Percentiles rank a stretch among this genome's conserved stretches.
Evolutionary conservation across 1,140 invertebrate species (phyloP).

Genomic region (Drosophila sproati): DNA sequence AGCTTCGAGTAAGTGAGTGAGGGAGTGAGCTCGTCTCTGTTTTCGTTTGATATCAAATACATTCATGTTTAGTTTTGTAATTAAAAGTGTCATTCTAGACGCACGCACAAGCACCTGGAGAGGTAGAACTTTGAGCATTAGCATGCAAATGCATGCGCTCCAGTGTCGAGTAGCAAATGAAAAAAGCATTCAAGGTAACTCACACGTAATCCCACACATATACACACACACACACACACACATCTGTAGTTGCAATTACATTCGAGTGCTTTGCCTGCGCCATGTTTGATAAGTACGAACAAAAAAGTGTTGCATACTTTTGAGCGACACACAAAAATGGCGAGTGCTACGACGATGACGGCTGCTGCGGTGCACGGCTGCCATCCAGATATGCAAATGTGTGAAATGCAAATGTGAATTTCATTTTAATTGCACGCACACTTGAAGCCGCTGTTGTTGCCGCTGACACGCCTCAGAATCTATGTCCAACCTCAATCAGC

Average conservation of each 20-base stretch:
- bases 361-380: conserved; percentile 37
- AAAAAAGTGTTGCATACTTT: conserved; percentile 77
- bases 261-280: conserved; percentile 51
- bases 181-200: conserved; percentile 60
- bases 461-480: conserved; percentile 17
- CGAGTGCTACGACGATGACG: conserved; percentile 15
- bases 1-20: neutral
- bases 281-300: conserved; percentile 62
- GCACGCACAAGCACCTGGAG: conserved; percentile 43
- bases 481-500: neutral
- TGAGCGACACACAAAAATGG: conserved; percentile 57
- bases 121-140: conserved; percentile 45
- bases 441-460: conserved; percentile 27
- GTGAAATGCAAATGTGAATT: conserved; percentile 41
- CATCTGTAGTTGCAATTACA: conserved; percentile 42
- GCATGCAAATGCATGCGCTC: conserved; percentile 75
- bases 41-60: conserved; percentile 76
- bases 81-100: conserved; percentile 74
- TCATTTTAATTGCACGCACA: conserved; percentile 71
- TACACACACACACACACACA: neutral
- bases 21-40: conserved; percentile 26
- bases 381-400: conserved; percentile 44
- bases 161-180: conserved; percentile 46
- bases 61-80: conserved; percentile 81
- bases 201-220: neutral